A percentile compares a stretch with the other conserved stretches of the same genome.
These are phyloP conservation scores for Trissonchulus latispiculum DNA, from an alignment of 2,888 invertebrate genomes.

Conservation along the genomic window DNA sequence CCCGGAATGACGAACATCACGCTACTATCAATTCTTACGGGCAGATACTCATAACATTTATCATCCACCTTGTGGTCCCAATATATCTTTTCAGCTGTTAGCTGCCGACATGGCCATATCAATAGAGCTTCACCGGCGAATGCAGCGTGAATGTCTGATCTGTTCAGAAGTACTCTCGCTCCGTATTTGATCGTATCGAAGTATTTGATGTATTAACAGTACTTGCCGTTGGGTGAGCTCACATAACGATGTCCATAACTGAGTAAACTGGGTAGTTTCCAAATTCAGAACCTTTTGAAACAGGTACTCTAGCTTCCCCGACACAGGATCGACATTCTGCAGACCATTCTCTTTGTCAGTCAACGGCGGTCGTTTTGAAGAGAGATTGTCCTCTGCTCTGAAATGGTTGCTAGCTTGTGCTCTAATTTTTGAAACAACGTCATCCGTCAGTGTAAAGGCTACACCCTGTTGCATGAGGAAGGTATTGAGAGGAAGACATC, in stretches of 20 bases:
- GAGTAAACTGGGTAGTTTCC: neutral
- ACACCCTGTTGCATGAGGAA: neutral
- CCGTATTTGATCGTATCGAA: neutral
- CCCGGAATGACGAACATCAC: too few relatives aligned
- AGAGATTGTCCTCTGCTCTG: too few relatives aligned
- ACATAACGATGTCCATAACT: neutral
- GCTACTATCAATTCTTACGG: neutral
- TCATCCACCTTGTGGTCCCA: neutral
- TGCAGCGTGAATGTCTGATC: neutral
- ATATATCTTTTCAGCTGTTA: neutral
- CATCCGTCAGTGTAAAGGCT: neutral
- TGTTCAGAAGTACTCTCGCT: neutral
- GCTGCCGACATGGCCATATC: neutral
- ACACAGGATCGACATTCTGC: neutral
- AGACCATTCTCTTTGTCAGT: neutral
- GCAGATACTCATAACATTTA: neutral
- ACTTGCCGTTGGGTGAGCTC: neutral
- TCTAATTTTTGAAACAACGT: too few relatives aligned
- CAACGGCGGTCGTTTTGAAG: too few relatives aligned
- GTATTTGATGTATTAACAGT: neutral
- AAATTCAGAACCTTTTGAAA: neutral
- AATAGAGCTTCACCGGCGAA: neutral
- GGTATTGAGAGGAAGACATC: neutral
- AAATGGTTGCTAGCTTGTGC: too few relatives aligned
- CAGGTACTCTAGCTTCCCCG: neutral